A percentile compares a stretch with the other conserved stretches of the same genome.
Evolutionary conservation across 1,140 invertebrate genomes (phyloP).

Genomic region (Olivierus martensii): DNA sequence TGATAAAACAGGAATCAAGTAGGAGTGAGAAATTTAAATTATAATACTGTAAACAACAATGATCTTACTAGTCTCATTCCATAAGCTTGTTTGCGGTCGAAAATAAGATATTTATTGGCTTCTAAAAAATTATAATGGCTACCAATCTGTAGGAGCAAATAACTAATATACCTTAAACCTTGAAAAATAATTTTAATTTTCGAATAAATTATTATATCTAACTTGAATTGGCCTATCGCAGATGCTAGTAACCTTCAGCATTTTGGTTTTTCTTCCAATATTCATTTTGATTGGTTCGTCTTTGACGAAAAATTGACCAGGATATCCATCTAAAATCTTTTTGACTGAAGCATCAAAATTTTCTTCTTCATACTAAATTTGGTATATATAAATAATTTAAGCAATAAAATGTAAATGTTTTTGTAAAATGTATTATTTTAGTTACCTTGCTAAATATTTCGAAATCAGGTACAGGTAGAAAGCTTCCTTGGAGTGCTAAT

Average conservation of each 20-base stretch:
- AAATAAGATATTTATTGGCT: slow-evolving; percentile 27
- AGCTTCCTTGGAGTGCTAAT: slow-evolving; percentile 31
- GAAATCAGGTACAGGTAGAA: slow-evolving; percentile 26
- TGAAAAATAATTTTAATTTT: too few species aligned
- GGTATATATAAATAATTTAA: slow-evolving; percentile 1
- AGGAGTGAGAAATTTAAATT: too few species aligned
- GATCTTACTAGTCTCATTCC: slow-evolving; percentile 32
- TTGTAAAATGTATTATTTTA: too few species aligned
- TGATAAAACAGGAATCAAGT: too few species aligned
- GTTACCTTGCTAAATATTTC: slow-evolving; percentile 18
- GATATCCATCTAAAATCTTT: neutral
- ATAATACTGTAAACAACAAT: too few species aligned
- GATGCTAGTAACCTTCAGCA: slow-evolving; percentile 19
- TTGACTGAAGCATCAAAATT: slow-evolving; percentile 1
- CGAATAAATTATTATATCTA: too few species aligned
- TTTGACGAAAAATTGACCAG: slow-evolving; percentile 11
- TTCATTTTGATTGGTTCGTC: slow-evolving; percentile 17
- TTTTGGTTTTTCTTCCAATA: slow-evolving; percentile 8
- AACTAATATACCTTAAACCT: neutral
- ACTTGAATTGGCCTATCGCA: slow-evolving; percentile 21
- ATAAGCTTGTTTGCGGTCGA: slow-evolving; percentile 28
- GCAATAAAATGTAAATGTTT: neutral
- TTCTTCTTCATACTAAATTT: slow-evolving; percentile 7
- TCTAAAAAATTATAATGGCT: slow-evolving; percentile 33
- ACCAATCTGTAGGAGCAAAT: slow-evolving; percentile 24